A percentile compares a stretch with the other conserved stretches of the same genome.
These are phyloP conservation scores for Drosophila micromelanica DNA, from an alignment of 1,140 invertebrate genomes.

Conservation along the genomic window DNA sequence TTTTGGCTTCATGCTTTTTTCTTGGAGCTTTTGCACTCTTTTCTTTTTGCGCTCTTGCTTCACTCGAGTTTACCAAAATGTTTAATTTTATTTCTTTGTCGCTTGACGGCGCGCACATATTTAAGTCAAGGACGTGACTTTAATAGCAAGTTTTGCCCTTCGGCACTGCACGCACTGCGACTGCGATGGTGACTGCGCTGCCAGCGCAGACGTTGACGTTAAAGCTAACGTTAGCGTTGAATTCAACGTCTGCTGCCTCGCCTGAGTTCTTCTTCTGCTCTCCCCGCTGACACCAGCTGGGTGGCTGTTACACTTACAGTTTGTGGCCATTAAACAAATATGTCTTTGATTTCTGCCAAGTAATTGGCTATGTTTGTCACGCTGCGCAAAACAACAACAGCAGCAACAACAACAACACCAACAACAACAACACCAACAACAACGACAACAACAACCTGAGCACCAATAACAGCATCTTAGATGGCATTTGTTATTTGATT, in stretches of 20 bases:
- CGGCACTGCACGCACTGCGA: slow-evolving; percentile 42
- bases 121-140: slow-evolving; percentile 77
- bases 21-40: slow-evolving; percentile 21
- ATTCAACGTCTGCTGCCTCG: not conserved
- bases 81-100: slow-evolving; percentile 46
- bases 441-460: slow-evolving; percentile 9
- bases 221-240: too few relatives aligned
- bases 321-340: slow-evolving; percentile 38
- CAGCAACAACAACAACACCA: too few relatives aligned
- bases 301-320: slow-evolving; percentile 10
- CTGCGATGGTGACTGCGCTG: not conserved
- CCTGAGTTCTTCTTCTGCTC: not conserved
- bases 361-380: slow-evolving; percentile 42
- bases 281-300: too few relatives aligned
- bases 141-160: slow-evolving; percentile 72
- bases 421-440: not conserved
- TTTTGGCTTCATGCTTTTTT: not conserved
- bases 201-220: not conserved
- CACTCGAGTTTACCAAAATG: slow-evolving; percentile 30
- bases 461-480: slow-evolving; percentile 10
- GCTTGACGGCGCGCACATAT: slow-evolving; percentile 49
- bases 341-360: slow-evolving; percentile 38
- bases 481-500: slow-evolving; percentile 33
- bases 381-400: slow-evolving; percentile 12
- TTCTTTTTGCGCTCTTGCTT: slow-evolving; percentile 10